These are phyloP conservation scores for Lerema accius DNA, from an alignment of 1,140 invertebrate species.

Conservation along the genomic window DNA sequence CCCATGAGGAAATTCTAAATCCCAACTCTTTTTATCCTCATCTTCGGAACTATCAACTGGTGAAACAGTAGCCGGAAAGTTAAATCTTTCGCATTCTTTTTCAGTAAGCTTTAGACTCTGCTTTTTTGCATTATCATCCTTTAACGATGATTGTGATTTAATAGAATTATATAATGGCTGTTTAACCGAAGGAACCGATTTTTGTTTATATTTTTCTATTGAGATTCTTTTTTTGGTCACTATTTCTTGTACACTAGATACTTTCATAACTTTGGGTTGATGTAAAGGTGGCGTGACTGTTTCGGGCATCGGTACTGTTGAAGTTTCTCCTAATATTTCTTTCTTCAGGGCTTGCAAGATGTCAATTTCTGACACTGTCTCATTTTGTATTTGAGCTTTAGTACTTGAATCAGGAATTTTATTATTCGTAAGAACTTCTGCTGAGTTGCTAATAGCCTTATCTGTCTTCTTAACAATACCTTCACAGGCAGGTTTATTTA, in stretches of 20 bases:
- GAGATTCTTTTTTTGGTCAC: conserved; percentile 73
- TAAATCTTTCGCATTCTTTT: conserved; percentile 84
- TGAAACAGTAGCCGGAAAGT: conserved; percentile 74
- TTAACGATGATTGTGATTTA: conserved; percentile 17
- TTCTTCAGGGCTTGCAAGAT: conserved; percentile 79
- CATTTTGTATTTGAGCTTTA: conserved; percentile 50
- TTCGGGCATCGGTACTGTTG: conserved; percentile 48
- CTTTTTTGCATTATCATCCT: conserved; percentile 64
- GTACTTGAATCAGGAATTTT: conserved; percentile 35
- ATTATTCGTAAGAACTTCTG: conserved; percentile 52
- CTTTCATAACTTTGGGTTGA: conserved; percentile 74
- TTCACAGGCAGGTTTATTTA: conserved; percentile 9
- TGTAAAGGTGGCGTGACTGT: conserved; percentile 57
- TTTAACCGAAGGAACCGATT: conserved; percentile 41
- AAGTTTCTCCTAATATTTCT: conserved; percentile 69
- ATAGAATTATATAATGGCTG: conserved; percentile 37
- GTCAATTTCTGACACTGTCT: conserved; percentile 73
- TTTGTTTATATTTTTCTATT: conserved; percentile 80
- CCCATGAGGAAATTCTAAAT: conserved; percentile 46
- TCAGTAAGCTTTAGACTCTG: conserved; percentile 76
- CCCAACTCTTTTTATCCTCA: conserved; percentile 44
- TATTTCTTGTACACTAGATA: conserved; percentile 63
- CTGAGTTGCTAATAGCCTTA: conserved; percentile 5
- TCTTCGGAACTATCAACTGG: conserved; percentile 61
- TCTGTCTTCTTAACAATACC: conserved; percentile 11